Conservation (phyloP, 1,140 invertebrate genomes). For the Cherax quadricarinatus region DNA sequence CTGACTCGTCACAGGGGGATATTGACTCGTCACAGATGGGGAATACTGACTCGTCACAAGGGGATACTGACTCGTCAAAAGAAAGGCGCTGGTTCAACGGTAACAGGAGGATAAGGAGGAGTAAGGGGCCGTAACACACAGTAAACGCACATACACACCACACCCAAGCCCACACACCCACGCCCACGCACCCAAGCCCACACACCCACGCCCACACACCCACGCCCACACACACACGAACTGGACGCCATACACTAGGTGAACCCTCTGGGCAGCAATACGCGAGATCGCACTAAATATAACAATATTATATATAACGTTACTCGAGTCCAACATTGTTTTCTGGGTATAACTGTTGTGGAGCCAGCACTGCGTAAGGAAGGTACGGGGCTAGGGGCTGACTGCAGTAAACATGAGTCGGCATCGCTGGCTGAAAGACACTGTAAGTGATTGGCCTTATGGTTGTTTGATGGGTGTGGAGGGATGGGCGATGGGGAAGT, state of each 20-base stretch:
- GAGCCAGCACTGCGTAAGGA: slow-evolving; percentile 48
- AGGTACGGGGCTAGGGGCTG: slow-evolving; percentile 49
- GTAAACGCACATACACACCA: background rate
- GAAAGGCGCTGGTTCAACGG: background rate
- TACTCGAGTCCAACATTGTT: slow-evolving; percentile 68
- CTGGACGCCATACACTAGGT: slow-evolving; percentile 67
- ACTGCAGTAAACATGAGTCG: slow-evolving; percentile 48
- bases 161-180: slow-evolving; percentile 34
- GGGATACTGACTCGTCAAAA: slow-evolving; percentile 13
- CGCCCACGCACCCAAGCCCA: slow-evolving; percentile 36
- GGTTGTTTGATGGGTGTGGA: background rate
- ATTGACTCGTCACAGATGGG: background rate
- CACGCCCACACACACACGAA: slow-evolving; percentile 40
- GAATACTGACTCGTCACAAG: background rate
- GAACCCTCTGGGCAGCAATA: slow-evolving; percentile 60
- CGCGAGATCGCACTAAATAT: slow-evolving; percentile 65
- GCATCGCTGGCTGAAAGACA: slow-evolving; percentile 61
- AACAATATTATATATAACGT: slow-evolving; percentile 69
- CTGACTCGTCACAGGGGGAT: slow-evolving; percentile 3
- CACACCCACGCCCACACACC: slow-evolving; percentile 28
- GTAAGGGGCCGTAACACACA: slow-evolving; percentile 13
- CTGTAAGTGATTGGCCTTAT: slow-evolving; percentile 38
- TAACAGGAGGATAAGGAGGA: background rate
- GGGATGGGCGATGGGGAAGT: background rate
- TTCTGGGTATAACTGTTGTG: slow-evolving; percentile 54